Percentiles rank a stretch among this genome's conserved stretches.
phyloP scores from a whole-genome alignment of 1,140 invertebrate species.

The Gyrodactylus bullatarudis region DNA sequence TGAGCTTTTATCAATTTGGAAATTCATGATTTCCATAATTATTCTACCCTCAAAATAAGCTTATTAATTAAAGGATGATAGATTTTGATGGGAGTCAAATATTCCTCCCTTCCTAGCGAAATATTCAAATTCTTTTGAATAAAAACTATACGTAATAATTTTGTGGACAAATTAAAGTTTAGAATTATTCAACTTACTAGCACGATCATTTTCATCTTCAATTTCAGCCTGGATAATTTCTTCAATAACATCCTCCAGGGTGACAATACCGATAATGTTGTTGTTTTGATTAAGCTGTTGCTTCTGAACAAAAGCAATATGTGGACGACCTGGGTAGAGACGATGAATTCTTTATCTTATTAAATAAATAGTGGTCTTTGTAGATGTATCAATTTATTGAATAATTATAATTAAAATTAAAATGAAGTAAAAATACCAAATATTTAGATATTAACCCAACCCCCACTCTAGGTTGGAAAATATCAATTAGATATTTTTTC shows the following conservation, averaged over 20 bases:
- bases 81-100: not conserved
- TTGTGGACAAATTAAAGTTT: not conserved
- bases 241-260: conserved; percentile 26
- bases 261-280: conserved; percentile 24
- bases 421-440: no score
- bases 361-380: no score
- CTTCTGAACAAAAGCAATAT: conserved; percentile 19
- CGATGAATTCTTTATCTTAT: no score
- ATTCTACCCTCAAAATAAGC: not conserved
- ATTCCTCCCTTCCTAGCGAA: not conserved
- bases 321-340: conserved; percentile 34
- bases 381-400: no score
- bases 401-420: no score
- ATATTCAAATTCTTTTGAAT: not conserved
- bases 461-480: no score
- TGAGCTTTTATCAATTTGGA: not conserved
- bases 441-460: no score
- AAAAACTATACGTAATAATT: not conserved
- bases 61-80: not conserved
- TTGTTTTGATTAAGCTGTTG: conserved; percentile 11
- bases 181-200: not conserved
- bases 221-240: conserved; percentile 26
- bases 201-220: conserved; percentile 22
- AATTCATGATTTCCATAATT: not conserved
- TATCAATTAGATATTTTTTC: no score